These are phyloP conservation scores for Pelvicachromis taeniatus DNA, from an alignment of 2,113 vertebrate genomes.

Conservation along the genomic window DNA sequence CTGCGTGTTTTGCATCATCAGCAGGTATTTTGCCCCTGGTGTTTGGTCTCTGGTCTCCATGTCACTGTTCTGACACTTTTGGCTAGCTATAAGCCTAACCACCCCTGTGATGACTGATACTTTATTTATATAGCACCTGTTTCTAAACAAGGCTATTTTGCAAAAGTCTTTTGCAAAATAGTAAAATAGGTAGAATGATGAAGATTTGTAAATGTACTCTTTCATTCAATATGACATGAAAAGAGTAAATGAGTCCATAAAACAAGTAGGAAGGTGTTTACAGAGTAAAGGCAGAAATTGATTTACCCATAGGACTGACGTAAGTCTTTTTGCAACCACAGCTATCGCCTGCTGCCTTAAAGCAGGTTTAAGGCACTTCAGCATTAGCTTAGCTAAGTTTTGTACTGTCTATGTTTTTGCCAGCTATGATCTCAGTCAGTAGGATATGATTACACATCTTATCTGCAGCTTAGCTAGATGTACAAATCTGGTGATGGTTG, in stretches of 20 bases:
- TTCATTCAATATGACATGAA: background rate
- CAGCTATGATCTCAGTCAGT: background rate
- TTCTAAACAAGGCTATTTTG: background rate
- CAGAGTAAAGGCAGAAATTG: background rate
- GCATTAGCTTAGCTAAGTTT: background rate
- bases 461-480: background rate
- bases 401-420: background rate
- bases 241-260: background rate
- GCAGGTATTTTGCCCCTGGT: background rate
- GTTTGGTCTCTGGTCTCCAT: background rate
- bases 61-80: background rate
- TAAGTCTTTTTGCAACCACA: background rate
- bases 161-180: fast-evolving
- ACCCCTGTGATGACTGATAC: background rate
- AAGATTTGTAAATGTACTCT: background rate
- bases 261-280: background rate
- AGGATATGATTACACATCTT: background rate
- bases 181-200: background rate
- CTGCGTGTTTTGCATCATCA: background rate
- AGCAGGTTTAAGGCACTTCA: background rate
- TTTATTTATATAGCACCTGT: background rate
- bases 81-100: background rate
- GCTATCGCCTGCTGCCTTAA: background rate
- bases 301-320: fast-evolving
- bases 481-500: no score